Percentiles rank a stretch among this genome's conserved stretches.
Evolutionary conservation across 2,797 vertebrate species (phyloP).

Genomic region (Astyanax mexicanus): DNA sequence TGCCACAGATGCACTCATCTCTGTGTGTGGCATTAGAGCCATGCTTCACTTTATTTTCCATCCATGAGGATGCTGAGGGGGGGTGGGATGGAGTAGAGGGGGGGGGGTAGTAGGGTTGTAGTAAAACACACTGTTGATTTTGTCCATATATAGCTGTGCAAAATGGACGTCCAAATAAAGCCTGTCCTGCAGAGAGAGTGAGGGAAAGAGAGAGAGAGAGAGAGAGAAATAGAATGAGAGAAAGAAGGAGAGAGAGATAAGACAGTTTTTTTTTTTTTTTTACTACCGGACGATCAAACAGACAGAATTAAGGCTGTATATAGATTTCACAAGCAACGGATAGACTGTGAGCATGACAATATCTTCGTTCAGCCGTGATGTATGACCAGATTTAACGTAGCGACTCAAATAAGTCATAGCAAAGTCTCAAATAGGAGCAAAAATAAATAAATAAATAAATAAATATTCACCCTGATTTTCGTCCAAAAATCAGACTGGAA

Average conservation of each 20-base stretch:
- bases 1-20: slow-evolving; percentile 46
- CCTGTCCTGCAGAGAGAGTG: slow-evolving; percentile 53
- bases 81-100: too few species aligned
- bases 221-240: slow-evolving; percentile 45
- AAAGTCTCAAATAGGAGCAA: background rate
- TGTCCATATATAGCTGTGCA: slow-evolving; percentile 55
- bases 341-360: background rate
- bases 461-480: slow-evolving; percentile 30
- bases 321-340: background rate
- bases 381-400: background rate
- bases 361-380: background rate
- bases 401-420: slow-evolving; percentile 8
- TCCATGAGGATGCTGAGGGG: slow-evolving; percentile 44
- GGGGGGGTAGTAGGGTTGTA: background rate
- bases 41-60: slow-evolving; percentile 55
- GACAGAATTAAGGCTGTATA: background rate
- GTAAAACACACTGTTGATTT: slow-evolving; percentile 45
- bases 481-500: slow-evolving; percentile 23
- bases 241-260: slow-evolving; percentile 56
- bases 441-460: background rate
- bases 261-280: slow-evolving; percentile 32
- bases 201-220: slow-evolving; percentile 54
- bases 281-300: background rate
- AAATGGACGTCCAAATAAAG: slow-evolving; percentile 54
- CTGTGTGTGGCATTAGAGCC: slow-evolving; percentile 55